These are phyloP conservation scores for Rutilus rutilus DNA, from an alignment of 2,113 vertebrate species.

Conservation along the genomic window DNA sequence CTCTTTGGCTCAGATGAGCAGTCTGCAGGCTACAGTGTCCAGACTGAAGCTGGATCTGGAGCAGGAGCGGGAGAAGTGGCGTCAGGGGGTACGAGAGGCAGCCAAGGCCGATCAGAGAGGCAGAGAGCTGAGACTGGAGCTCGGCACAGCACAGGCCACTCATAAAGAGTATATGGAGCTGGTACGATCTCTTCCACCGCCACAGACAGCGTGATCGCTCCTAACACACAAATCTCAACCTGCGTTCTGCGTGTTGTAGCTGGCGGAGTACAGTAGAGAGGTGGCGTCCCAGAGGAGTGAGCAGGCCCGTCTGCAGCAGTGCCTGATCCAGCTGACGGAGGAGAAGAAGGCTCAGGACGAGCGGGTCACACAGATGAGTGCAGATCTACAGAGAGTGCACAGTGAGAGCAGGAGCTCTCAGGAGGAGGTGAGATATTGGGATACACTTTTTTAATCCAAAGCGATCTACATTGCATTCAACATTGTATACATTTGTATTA, in stretches of 20 bases:
- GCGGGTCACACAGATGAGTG: slow-evolving; percentile 62
- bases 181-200: slow-evolving; percentile 48
- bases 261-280: slow-evolving; percentile 62
- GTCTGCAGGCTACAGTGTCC: slow-evolving; percentile 60
- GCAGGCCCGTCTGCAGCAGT: slow-evolving; percentile 64
- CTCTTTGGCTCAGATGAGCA: slow-evolving; percentile 52
- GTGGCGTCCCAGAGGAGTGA: slow-evolving; percentile 61
- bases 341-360: slow-evolving; percentile 62
- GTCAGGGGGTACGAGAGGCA: slow-evolving; percentile 51
- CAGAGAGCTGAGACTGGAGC: slow-evolving; percentile 62
- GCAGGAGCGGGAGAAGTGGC: slow-evolving; percentile 44
- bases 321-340: slow-evolving; percentile 63
- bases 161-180: slow-evolving; percentile 68
- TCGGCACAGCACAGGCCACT: slow-evolving; percentile 54
- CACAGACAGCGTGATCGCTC: background rate
- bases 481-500: background rate
- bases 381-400: slow-evolving; percentile 70
- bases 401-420: slow-evolving; percentile 36
- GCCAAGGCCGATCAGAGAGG: slow-evolving; percentile 54
- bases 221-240: background rate
- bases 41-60: slow-evolving; percentile 64
- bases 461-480: background rate
- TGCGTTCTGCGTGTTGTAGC: slow-evolving; percentile 25
- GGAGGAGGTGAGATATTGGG: slow-evolving; percentile 51
- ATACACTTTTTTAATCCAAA: background rate